Evolutionary conservation across 2,113 vertebrate genomes (phyloP).

Genomic region (Sphaerodactylus townsendi): DNA sequence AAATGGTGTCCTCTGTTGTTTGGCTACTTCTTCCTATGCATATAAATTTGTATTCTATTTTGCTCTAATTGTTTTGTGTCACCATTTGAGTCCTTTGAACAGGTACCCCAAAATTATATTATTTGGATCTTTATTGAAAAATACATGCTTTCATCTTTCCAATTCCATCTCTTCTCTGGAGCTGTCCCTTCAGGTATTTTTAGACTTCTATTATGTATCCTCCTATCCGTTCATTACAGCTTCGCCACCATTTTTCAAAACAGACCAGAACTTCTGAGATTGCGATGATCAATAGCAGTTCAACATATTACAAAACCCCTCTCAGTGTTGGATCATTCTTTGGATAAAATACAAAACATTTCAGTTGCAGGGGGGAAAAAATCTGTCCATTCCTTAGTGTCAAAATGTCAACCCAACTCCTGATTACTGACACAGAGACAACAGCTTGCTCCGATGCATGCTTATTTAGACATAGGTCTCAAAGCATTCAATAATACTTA

Average conservation of each 20-base stretch:
- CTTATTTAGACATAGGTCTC: not conserved
- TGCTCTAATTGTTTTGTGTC: conserved; percentile 8
- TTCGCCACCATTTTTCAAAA: not conserved
- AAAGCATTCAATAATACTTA: not conserved
- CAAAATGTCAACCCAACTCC: not conserved
- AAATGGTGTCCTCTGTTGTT: not conserved
- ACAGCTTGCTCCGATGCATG: not conserved
- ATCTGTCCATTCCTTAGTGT: not conserved
- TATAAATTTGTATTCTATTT: not conserved
- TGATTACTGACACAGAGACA: too few species aligned
- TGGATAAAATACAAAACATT: not conserved
- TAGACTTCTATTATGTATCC: not conserved
- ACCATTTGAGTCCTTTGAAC: not conserved
- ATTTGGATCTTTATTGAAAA: not conserved
- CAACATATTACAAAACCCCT: not conserved
- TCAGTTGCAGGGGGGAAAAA: not conserved
- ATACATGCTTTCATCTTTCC: not conserved
- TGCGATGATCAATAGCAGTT: not conserved
- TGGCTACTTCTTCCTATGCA: not conserved
- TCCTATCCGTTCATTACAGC: not conserved
- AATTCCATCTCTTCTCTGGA: too few species aligned
- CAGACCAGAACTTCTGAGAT: not conserved
- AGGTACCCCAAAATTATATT: not conserved
- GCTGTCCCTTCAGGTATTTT: not conserved
- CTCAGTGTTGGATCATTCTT: not conserved